phyloP scores from a whole-genome alignment of 2,113 vertebrate species.

The Lepus europaeus region DNA sequence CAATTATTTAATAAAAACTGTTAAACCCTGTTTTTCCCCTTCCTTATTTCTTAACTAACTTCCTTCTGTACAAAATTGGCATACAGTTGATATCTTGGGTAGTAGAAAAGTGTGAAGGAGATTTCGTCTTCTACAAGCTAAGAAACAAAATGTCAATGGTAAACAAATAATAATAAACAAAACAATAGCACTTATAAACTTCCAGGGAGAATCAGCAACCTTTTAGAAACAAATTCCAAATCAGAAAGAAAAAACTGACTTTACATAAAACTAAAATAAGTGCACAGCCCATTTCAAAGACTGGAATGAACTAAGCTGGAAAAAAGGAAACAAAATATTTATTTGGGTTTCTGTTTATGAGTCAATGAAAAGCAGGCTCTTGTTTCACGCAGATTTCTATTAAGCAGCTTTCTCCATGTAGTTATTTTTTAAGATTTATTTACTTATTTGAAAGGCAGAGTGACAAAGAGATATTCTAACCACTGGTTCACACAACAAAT shows the following conservation, averaged over 20 bases:
- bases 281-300: background rate
- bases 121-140: background rate
- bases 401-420: background rate
- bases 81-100: background rate
- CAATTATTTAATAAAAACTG: background rate
- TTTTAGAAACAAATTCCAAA: conserved; percentile 8
- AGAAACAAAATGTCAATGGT: background rate
- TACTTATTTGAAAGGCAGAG: no score
- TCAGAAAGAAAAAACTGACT: background rate
- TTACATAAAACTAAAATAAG: conserved; percentile 6
- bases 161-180: background rate
- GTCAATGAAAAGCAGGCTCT: conserved; percentile 7
- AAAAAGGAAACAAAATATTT: background rate
- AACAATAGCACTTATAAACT: background rate
- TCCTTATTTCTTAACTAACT: background rate
- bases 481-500: no score
- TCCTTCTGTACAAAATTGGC: background rate
- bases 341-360: background rate
- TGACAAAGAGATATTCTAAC: no score
- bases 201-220: background rate
- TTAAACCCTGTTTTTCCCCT: background rate
- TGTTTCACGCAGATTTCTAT: conserved; percentile 11
- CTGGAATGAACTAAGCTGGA: background rate
- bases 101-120: background rate
- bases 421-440: background rate